These are phyloP conservation scores for Chelidonichthys spinosus DNA, from an alignment of 2,797 vertebrate genomes.

Conservation along the genomic window DNA sequence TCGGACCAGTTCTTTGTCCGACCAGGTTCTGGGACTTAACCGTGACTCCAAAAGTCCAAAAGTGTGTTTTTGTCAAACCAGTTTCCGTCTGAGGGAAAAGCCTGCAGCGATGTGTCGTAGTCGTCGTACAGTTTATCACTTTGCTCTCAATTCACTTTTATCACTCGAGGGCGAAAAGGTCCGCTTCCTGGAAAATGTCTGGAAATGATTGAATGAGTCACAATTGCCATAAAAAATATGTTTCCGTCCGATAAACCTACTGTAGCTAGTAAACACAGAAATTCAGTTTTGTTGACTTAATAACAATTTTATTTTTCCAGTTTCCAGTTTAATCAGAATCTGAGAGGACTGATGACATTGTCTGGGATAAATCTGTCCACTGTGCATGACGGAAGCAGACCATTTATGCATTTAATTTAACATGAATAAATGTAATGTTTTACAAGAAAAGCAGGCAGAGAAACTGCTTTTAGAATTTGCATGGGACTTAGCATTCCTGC, in stretches of 20 bases:
- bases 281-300: neutral
- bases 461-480: neutral
- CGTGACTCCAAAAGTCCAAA: constrained; percentile 9
- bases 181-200: constrained; percentile 16
- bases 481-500: neutral
- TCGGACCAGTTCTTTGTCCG: constrained; percentile 24
- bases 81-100: constrained; percentile 7
- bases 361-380: neutral
- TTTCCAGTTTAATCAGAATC: neutral
- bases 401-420: neutral
- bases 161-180: constrained; percentile 3
- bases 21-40: constrained; percentile 2
- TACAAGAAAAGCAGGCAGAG: neutral
- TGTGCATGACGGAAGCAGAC: constrained; percentile 8
- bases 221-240: neutral
- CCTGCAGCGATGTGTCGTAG: constrained; percentile 40
- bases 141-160: neutral
- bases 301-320: neutral
- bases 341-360: neutral
- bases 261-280: neutral
- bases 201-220: neutral
- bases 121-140: constrained; percentile 8
- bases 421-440: neutral
- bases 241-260: neutral
- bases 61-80: constrained; percentile 5